Percentiles rank a stretch among this genome's conserved stretches.
These are phyloP conservation scores for Gracilinanus agilis DNA, from an alignment of 2,113 vertebrate genomes.

Conservation along the genomic window DNA sequence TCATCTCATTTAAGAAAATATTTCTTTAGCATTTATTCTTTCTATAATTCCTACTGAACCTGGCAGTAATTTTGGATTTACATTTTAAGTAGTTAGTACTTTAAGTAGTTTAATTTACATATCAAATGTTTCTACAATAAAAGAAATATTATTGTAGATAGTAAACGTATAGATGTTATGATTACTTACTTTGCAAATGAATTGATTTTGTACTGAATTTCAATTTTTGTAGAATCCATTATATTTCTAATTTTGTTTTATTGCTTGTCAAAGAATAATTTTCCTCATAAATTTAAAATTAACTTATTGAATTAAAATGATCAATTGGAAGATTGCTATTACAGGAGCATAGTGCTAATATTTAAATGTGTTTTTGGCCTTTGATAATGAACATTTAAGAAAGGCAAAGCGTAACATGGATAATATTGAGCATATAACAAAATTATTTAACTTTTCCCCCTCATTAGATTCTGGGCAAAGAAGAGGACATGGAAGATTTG, in stretches of 20 bases:
- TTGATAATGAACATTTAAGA: not conserved
- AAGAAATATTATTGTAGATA: not conserved
- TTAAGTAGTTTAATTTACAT: too few species aligned
- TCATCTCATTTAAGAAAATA: not conserved
- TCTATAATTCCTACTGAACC: not conserved
- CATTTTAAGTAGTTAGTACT: too few species aligned
- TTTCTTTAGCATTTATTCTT: not conserved
- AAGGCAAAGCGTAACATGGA: not conserved
- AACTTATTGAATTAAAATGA: constrained; percentile 45
- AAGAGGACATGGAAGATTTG: constrained; percentile 35
- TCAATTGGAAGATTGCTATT: constrained; percentile 6
- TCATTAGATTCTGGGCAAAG: constrained; percentile 68
- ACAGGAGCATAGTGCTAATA: not conserved
- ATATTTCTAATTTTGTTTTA: constrained; percentile 41
- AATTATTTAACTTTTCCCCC: constrained; percentile 51
- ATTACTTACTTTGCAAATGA: not conserved
- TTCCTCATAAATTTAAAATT: constrained; percentile 46
- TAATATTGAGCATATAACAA: not conserved
- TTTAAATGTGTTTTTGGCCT: not conserved
- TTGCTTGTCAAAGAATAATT: constrained; percentile 6
- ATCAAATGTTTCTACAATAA: not conserved
- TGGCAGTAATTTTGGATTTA: too few species aligned
- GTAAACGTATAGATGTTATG: not conserved
- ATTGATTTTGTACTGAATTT: not conserved
- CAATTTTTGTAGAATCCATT: not conserved